phyloP scores from a whole-genome alignment of 2,888 invertebrate species.

The Rhamphomyia laevipes region DNA sequence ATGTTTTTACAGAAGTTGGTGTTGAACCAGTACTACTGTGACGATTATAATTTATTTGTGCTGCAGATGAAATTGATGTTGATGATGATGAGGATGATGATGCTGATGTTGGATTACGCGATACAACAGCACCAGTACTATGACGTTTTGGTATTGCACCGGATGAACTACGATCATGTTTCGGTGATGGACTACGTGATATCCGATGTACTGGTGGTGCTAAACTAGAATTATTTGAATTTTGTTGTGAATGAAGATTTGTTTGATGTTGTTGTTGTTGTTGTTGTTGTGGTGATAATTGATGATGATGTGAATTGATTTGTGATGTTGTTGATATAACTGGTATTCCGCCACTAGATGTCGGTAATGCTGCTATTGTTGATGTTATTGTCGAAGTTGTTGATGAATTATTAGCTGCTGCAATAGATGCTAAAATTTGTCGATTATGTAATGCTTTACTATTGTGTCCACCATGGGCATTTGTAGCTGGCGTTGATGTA shows the following conservation, averaged over 20 bases:
- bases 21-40: conserved; percentile 22
- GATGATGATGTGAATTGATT: conserved; percentile 8
- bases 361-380: background rate
- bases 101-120: conserved; percentile 14
- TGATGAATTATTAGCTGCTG: conserved; percentile 14
- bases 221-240: conserved; percentile 18
- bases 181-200: conserved; percentile 44
- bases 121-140: conserved; percentile 24
- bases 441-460: conserved; percentile 19
- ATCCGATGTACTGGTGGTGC: conserved; percentile 25
- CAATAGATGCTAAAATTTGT: conserved; percentile 18
- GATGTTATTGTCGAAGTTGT: conserved; percentile 3
- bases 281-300: conserved; percentile 14
- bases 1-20: conserved; percentile 38
- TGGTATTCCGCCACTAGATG: background rate
- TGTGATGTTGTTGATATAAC: background rate
- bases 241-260: background rate
- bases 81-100: conserved; percentile 16
- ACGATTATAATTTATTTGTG: conserved; percentile 20
- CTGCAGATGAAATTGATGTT: conserved; percentile 10
- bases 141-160: conserved; percentile 35
- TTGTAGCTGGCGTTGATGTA: conserved; percentile 19
- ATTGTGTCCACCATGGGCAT: conserved; percentile 14
- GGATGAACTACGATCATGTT: conserved; percentile 32
- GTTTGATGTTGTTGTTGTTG: conserved; percentile 6